Percentiles rank a stretch among this genome's conserved stretches.
Evolutionary conservation across 2,113 vertebrate genomes (phyloP).

Genomic region (Plotosus lineatus): DNA sequence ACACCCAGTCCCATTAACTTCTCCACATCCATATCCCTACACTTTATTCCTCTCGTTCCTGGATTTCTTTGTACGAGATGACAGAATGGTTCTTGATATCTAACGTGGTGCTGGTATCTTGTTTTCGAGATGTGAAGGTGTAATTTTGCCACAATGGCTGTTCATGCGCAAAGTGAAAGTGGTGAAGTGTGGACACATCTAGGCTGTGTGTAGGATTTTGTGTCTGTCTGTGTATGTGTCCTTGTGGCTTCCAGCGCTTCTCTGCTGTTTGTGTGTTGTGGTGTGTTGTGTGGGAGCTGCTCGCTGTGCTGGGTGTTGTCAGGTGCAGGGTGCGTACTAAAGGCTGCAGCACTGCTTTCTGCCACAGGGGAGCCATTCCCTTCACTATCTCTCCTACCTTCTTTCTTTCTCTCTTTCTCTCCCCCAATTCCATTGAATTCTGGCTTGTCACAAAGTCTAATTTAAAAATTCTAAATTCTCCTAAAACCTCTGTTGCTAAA

Average conservation of each 20-base stretch:
- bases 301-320: constrained; percentile 64
- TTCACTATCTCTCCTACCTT: constrained; percentile 26
- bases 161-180: background rate
- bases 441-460: constrained; percentile 37
- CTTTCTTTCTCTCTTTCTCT: constrained; percentile 56
- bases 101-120: background rate
- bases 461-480: constrained; percentile 31
- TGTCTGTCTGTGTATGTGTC: constrained; percentile 5
- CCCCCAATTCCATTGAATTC: constrained; percentile 31
- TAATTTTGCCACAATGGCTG: background rate
- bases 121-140: background rate
- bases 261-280: constrained; percentile 31
- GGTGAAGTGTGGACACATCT: background rate
- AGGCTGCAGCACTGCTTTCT: constrained; percentile 73
- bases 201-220: background rate
- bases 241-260: constrained; percentile 7
- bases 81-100: background rate
- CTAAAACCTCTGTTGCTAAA: constrained; percentile 26
- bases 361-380: constrained; percentile 58
- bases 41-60: background rate
- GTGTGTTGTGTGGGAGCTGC: constrained; percentile 46
- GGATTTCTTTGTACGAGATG: background rate
- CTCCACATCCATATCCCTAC: background rate
- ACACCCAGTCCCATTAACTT: background rate
- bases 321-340: constrained; percentile 71